phyloP scores from a whole-genome alignment of 1,140 invertebrate species.

The Aphaenogaster rudis region DNA sequence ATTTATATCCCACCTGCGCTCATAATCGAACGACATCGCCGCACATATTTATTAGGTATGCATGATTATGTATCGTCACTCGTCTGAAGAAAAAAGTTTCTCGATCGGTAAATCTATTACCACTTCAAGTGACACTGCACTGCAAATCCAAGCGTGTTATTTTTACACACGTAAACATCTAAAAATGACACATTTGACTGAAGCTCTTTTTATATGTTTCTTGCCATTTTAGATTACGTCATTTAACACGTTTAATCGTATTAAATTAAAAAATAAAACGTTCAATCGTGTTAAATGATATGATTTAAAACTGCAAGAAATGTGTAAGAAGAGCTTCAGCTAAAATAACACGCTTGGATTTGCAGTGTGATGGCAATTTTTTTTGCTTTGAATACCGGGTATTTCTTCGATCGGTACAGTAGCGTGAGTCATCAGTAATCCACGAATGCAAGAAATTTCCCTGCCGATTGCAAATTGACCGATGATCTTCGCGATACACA shows the following conservation, averaged over 20 bases:
- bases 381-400: neutral
- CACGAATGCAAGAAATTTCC: neutral
- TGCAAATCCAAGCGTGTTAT: too few relatives aligned
- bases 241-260: too few relatives aligned
- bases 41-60: conserved; percentile 13
- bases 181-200: too few relatives aligned
- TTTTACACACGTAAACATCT: too few relatives aligned
- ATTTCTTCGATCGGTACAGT: neutral
- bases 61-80: neutral
- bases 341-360: too few relatives aligned
- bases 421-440: conserved; percentile 16
- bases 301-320: too few relatives aligned
- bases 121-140: neutral
- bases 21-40: neutral
- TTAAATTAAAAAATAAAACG: too few relatives aligned
- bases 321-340: too few relatives aligned
- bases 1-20: conserved; percentile 15
- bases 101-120: neutral
- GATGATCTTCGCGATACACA: neutral
- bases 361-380: neutral
- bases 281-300: too few relatives aligned
- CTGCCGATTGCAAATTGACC: neutral
- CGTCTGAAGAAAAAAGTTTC: neutral
- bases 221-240: too few relatives aligned
- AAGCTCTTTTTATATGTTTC: too few relatives aligned